phyloP scores from a whole-genome alignment of 2,113 vertebrate species.

The Eurypyga helias region DNA sequence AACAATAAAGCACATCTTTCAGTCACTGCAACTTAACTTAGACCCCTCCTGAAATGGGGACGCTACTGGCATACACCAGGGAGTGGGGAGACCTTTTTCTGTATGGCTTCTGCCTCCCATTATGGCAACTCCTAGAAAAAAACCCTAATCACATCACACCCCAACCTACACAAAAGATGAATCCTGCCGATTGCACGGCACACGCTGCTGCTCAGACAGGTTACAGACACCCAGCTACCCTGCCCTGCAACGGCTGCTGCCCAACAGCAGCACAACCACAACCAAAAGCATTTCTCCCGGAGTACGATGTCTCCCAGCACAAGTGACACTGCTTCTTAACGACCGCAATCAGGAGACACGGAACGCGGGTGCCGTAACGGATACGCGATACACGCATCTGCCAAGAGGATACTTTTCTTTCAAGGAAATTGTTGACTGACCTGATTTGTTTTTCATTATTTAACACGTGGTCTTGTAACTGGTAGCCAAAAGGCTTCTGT shows the following conservation, averaged over 20 bases:
- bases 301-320: background rate
- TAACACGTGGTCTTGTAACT: background rate
- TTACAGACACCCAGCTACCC: background rate
- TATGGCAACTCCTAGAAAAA: background rate
- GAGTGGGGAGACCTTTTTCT: background rate
- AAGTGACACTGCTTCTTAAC: background rate
- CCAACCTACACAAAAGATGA: background rate
- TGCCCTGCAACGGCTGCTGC: background rate
- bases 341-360: background rate
- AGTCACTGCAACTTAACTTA: background rate
- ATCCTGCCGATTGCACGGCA: background rate
- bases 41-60: background rate
- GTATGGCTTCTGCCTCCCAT: background rate
- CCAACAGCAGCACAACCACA: background rate
- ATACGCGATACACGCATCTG: background rate
- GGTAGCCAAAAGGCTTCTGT: background rate
- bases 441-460: background rate
- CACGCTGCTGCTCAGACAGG: background rate
- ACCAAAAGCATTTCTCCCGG: background rate
- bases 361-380: rapidly evolving
- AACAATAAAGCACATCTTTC: background rate
- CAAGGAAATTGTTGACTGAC: background rate
- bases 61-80: background rate
- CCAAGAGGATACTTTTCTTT: background rate
- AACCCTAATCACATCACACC: background rate